Conservation (phyloP, 2,113 vertebrate genomes). For the Mormyrus lacerda region DNA sequence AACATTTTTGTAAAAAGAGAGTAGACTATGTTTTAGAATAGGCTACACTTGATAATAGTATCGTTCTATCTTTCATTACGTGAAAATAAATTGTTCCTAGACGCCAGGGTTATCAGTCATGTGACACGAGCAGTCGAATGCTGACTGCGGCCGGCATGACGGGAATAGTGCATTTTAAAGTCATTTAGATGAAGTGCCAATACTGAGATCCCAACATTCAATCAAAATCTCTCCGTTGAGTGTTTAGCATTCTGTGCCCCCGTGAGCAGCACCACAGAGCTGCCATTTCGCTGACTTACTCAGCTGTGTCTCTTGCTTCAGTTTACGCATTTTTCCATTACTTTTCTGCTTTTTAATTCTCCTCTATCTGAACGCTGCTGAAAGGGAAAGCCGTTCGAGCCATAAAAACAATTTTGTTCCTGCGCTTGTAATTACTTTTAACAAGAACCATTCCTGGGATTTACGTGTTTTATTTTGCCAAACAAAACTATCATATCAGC, state of each 20-base stretch:
- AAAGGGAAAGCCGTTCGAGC: neutral
- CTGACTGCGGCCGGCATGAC: neutral
- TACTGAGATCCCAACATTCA: neutral
- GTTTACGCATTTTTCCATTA: neutral
- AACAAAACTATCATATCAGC: neutral
- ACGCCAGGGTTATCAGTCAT: neutral
- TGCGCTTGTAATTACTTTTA: neutral
- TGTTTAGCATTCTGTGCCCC: neutral
- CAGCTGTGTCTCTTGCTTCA: neutral
- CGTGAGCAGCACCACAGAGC: neutral
- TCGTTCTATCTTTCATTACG: neutral
- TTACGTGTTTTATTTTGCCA: neutral
- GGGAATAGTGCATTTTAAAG: neutral
- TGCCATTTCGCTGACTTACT: neutral
- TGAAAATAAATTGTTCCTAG: neutral
- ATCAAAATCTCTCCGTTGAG: neutral
- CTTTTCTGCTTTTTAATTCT: neutral
- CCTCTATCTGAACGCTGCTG: neutral
- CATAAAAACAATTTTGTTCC: neutral
- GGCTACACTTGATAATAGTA: neutral
- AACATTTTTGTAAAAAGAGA: neutral
- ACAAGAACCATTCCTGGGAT: neutral
- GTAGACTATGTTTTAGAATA: neutral
- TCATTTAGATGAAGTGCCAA: neutral
- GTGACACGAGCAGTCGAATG: neutral